Conservation (phyloP, 2,797 vertebrate species). For the Moxostoma hubbsi region DNA sequence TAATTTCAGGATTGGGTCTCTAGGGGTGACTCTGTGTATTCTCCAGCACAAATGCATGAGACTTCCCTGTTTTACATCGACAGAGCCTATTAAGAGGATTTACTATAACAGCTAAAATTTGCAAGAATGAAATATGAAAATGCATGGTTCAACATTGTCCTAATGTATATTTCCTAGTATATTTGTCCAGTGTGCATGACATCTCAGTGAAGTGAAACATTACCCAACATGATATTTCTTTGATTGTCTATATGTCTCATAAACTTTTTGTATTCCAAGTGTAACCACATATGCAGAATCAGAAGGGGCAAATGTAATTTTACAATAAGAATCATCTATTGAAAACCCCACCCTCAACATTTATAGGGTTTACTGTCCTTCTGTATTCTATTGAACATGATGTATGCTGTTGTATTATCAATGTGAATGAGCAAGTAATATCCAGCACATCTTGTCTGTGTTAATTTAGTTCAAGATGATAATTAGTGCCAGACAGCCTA, state of each 20-base stretch:
- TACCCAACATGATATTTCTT: background rate
- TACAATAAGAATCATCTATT: too few relatives aligned
- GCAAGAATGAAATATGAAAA: background rate
- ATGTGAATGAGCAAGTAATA: conserved; percentile 17
- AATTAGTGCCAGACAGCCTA: conserved; percentile 30
- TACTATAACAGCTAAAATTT: background rate
- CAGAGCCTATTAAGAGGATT: background rate
- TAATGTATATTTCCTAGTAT: too few relatives aligned
- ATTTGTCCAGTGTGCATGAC: too few relatives aligned
- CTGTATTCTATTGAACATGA: background rate
- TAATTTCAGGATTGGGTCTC: background rate
- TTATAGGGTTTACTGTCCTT: too few relatives aligned
- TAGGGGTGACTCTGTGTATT: background rate
- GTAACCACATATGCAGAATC: too few relatives aligned
- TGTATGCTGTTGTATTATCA: conserved; percentile 8
- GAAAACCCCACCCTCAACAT: too few relatives aligned
- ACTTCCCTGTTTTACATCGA: background rate
- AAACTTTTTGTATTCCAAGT: background rate
- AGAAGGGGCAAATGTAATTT: too few relatives aligned
- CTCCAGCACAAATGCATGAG: too few relatives aligned
- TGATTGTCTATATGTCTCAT: background rate
- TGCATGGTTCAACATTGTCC: background rate
- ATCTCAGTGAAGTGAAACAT: background rate
- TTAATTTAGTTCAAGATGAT: conserved; percentile 8
- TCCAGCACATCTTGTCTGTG: background rate